These are phyloP conservation scores for Pheosia tremula DNA, from an alignment of 2,888 invertebrate species.

Conservation along the genomic window DNA sequence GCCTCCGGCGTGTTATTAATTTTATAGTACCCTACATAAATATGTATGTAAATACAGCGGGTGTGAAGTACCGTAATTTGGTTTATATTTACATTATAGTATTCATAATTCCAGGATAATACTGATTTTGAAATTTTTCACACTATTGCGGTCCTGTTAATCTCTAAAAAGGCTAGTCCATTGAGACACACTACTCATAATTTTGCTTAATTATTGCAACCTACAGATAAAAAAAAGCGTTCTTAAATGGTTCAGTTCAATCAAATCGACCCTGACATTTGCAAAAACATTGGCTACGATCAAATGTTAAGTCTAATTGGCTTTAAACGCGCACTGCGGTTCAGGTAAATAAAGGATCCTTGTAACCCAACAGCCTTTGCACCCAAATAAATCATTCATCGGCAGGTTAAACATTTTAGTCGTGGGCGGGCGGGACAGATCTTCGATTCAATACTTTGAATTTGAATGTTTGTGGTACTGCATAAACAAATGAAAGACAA, in stretches of 20 bases:
- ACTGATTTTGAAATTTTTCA: too few relatives aligned
- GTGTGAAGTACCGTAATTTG: background rate
- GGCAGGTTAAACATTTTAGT: slow-evolving; percentile 40
- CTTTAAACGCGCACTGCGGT: slow-evolving; percentile 15
- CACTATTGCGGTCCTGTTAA: too few relatives aligned
- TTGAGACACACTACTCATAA: too few relatives aligned
- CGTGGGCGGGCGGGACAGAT: slow-evolving; percentile 12
- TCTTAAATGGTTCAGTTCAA: too few relatives aligned
- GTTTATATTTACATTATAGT: background rate
- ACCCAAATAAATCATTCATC: slow-evolving; percentile 45
- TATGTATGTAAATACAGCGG: background rate
- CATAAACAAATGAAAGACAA: too few relatives aligned
- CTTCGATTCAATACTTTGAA: background rate
- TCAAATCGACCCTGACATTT: background rate
- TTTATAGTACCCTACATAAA: slow-evolving; percentile 11
- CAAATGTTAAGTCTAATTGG: slow-evolving; percentile 11
- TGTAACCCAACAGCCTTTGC: slow-evolving; percentile 29
- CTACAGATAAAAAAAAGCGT: too few relatives aligned
- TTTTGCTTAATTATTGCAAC: too few relatives aligned
- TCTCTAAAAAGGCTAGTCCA: too few relatives aligned
- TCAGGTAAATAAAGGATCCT: slow-evolving; percentile 34
- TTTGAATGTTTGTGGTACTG: background rate
- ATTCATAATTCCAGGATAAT: too few relatives aligned
- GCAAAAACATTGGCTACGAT: background rate
- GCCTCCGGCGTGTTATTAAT: slow-evolving; percentile 11